These are phyloP conservation scores for Pterois miles DNA, from an alignment of 2,797 vertebrate genomes.

Conservation along the genomic window DNA sequence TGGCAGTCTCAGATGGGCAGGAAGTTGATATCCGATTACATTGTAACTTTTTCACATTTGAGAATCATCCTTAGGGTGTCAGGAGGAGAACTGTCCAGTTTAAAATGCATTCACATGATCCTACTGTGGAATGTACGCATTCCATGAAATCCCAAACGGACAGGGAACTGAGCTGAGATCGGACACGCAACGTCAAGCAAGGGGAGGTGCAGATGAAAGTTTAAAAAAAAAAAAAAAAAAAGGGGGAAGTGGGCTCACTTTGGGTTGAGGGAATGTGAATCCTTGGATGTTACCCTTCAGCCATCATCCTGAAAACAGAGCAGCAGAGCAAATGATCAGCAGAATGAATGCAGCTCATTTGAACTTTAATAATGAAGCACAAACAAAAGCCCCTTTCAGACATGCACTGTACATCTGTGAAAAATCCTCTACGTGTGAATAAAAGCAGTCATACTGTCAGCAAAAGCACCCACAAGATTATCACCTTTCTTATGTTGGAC, in stretches of 20 bases:
- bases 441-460: background rate
- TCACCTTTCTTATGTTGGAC: background rate
- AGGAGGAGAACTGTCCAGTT: background rate
- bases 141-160: slow-evolving; percentile 23
- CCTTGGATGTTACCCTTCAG: slow-evolving; percentile 62
- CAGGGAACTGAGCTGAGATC: slow-evolving; percentile 4
- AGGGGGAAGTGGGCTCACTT: slow-evolving; percentile 24
- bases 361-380: background rate
- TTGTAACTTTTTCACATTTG: slow-evolving; percentile 10
- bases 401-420: background rate
- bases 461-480: background rate
- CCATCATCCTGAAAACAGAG: slow-evolving; percentile 73
- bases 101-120: slow-evolving; percentile 21
- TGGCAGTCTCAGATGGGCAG: slow-evolving; percentile 34
- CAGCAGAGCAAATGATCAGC: slow-evolving; percentile 28
- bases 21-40: slow-evolving; percentile 42
- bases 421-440: background rate
- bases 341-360: background rate
- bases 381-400: background rate
- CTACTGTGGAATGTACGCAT: slow-evolving; percentile 6
- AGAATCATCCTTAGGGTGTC: slow-evolving; percentile 19
- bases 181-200: background rate
- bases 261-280: slow-evolving; percentile 53
- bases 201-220: slow-evolving; percentile 7
- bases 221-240: background rate